Evolutionary conservation across 2,888 invertebrate species (phyloP).

Genomic region (Melinaea marsaeus): DNA sequence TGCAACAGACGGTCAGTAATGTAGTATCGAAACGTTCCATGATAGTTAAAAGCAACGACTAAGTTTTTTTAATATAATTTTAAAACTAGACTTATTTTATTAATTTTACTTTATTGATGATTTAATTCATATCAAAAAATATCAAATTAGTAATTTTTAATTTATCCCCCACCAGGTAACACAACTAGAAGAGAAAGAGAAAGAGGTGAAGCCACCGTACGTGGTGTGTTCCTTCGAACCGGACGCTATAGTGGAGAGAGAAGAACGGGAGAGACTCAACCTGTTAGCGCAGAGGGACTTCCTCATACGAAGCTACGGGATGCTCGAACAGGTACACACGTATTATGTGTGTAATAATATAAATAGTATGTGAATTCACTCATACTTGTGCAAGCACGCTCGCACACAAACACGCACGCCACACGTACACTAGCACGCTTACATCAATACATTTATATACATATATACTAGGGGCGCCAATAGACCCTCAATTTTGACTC

Average conservation of each 20-base stretch:
- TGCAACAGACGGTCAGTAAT: slow-evolving; percentile 40
- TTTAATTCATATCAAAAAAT: no score
- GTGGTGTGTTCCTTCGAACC: slow-evolving; percentile 80
- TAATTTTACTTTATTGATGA: no score
- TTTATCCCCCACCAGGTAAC: slow-evolving; percentile 8
- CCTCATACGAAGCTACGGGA: slow-evolving; percentile 82
- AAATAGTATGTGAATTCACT: no score
- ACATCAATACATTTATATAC: slow-evolving; percentile 3
- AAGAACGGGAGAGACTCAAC: slow-evolving; percentile 84
- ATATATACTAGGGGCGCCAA: no score
- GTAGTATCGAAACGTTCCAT: background rate
- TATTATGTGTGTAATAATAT: no score
- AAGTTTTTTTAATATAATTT: background rate
- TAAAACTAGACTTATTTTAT: no score
- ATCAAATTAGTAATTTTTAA: no score
- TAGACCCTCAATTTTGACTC: no score
- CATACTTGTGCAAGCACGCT: no score
- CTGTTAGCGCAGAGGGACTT: slow-evolving; percentile 82
- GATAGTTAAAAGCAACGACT: background rate
- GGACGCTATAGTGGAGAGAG: slow-evolving; percentile 81
- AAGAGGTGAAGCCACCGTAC: slow-evolving; percentile 51
- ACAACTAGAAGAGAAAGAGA: slow-evolving; percentile 37
- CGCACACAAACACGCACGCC: no score
- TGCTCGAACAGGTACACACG: slow-evolving; percentile 76
- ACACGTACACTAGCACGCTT: no score